phyloP scores from a whole-genome alignment of 2,797 vertebrate genomes.

The Neostethus bicornis region DNA sequence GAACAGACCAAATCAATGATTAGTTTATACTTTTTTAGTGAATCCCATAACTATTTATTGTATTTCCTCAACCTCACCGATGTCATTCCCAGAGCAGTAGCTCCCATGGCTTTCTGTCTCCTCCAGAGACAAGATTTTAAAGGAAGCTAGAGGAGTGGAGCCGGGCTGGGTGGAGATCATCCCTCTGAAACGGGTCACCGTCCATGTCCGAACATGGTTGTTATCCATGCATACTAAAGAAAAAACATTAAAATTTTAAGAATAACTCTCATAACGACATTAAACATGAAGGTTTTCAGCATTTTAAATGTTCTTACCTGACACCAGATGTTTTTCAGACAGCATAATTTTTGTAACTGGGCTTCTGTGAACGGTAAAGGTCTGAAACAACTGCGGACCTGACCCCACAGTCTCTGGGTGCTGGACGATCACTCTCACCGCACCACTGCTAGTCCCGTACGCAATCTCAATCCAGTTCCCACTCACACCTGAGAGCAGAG shows the following conservation, averaged over 20 bases:
- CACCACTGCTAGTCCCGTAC: constrained; percentile 95
- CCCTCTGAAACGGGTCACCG: constrained; percentile 95
- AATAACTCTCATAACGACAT: neutral
- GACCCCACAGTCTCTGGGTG: constrained; percentile 97
- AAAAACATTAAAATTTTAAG: neutral
- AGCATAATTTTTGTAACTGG: constrained; percentile 98
- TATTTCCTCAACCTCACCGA: constrained; percentile 79
- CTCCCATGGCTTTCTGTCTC: constrained; percentile 96
- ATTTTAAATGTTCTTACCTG: constrained; percentile 78
- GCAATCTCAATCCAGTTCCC: constrained; percentile 99
- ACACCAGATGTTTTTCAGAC: constrained; percentile 96
- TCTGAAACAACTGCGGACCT: constrained; percentile 96
- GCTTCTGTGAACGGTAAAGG: constrained; percentile 96
- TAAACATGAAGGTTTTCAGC: neutral
- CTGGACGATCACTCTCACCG: constrained; percentile 94
- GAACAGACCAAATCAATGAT: constrained; percentile 14
- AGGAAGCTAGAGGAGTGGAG: constrained; percentile 95
- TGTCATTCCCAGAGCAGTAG: constrained; percentile 95
- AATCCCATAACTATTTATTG: neutral
- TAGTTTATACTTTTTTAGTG: neutral
- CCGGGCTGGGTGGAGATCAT: constrained; percentile 99
- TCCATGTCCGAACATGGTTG: constrained; percentile 97
- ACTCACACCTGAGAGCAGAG: constrained; percentile 85
- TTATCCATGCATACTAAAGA: constrained; percentile 93
- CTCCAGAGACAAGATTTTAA: constrained; percentile 96